phyloP scores from a whole-genome alignment of 2,888 invertebrate species.

The Drosophila pegasa region DNA sequence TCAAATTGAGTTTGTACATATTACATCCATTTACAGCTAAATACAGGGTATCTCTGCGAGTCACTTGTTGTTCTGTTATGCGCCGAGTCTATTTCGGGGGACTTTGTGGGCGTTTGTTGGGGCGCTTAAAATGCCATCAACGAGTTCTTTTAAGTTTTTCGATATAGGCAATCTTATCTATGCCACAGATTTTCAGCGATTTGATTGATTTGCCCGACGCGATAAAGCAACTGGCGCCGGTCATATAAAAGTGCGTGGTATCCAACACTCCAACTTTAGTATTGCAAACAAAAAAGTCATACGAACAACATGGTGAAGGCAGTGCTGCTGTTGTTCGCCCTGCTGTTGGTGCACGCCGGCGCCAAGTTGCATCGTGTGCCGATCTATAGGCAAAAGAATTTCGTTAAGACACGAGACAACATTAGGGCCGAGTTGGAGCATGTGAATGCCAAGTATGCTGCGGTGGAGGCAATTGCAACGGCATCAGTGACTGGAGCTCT shows the following conservation, averaged over 20 bases:
- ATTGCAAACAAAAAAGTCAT: background rate
- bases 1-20: background rate
- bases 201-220: constrained; percentile 37
- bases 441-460: constrained; percentile 56
- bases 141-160: constrained; percentile 6
- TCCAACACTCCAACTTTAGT: constrained; percentile 27
- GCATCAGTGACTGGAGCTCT: background rate
- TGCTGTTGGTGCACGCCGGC: constrained; percentile 13
- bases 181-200: constrained; percentile 31
- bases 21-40: background rate
- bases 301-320: constrained; percentile 36
- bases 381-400: constrained; percentile 28
- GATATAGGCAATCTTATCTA: constrained; percentile 49
- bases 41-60: background rate
- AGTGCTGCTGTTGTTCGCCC: constrained; percentile 14
- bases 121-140: constrained; percentile 42
- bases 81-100: background rate
- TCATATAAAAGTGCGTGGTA: constrained; percentile 34
- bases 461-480: background rate
- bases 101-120: background rate
- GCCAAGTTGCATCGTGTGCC: constrained; percentile 37
- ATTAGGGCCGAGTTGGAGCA: constrained; percentile 41
- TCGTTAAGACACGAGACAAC: constrained; percentile 41
- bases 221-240: constrained; percentile 25
- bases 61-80: background rate